phyloP scores from a whole-genome alignment of 2,113 vertebrate genomes.

The Otus sunia region DNA sequence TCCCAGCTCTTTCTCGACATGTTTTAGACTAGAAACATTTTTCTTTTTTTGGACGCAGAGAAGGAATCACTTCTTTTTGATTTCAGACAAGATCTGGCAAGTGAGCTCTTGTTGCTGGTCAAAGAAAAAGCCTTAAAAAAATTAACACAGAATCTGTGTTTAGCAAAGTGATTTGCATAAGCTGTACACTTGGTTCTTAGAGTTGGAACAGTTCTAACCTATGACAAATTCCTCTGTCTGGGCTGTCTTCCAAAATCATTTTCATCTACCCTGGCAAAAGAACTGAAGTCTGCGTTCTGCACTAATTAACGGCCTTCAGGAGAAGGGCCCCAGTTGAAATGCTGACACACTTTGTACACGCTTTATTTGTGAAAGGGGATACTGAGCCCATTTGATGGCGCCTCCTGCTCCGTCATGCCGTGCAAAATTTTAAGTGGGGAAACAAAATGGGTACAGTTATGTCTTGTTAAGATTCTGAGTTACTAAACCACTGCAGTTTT shows the following conservation, averaged over 20 bases:
- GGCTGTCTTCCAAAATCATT: conserved; percentile 83
- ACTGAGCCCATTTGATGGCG: conserved; percentile 74
- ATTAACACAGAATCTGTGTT: conserved; percentile 77
- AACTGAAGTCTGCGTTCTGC: conserved; percentile 87
- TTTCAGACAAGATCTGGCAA: conserved; percentile 77
- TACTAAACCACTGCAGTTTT: neutral
- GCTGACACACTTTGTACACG: conserved; percentile 85
- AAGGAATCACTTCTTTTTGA: conserved; percentile 76
- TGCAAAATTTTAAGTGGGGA: conserved; percentile 65
- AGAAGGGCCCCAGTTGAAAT: conserved; percentile 77
- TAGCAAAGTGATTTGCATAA: conserved; percentile 80
- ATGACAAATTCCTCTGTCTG: conserved; percentile 86
- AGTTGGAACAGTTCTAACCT: conserved; percentile 84
- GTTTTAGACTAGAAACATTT: conserved; percentile 70
- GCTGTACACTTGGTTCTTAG: conserved; percentile 77
- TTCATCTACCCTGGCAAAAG: conserved; percentile 85
- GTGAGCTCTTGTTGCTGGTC: conserved; percentile 62
- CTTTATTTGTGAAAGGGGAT: conserved; percentile 77
- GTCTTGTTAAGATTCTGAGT: conserved; percentile 26
- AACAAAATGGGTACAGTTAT: conserved; percentile 62
- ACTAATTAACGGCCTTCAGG: conserved; percentile 88
- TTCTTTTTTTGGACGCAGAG: conserved; percentile 41
- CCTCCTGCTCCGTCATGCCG: conserved; percentile 61
- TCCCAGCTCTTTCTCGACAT: conserved; percentile 59
- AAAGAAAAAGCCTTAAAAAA: conserved; percentile 61